Evolutionary conservation across 2,797 vertebrate genomes (phyloP).

Genomic region (Sebastes hubbsi): DNA sequence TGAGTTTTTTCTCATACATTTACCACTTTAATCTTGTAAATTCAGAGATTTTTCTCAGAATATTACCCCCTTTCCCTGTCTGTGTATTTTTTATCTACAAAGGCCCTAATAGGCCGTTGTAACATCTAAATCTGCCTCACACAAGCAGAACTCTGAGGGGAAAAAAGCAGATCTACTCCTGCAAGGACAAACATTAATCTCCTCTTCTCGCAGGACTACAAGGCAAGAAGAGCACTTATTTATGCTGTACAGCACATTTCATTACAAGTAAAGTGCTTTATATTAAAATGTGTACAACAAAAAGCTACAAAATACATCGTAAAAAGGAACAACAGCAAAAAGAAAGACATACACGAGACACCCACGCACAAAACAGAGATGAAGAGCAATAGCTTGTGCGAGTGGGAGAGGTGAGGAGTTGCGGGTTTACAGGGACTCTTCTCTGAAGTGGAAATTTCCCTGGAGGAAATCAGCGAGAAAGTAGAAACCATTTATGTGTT

Average conservation of each 20-base stretch:
- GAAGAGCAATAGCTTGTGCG: neutral
- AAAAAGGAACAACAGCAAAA: neutral
- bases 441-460: conserved; percentile 66
- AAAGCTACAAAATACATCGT: neutral
- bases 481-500: conserved; percentile 65
- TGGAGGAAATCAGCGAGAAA: conserved; percentile 65
- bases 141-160: neutral
- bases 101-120: neutral
- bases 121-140: neutral
- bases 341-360: neutral
- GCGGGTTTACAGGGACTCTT: conserved; percentile 41
- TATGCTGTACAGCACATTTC: neutral
- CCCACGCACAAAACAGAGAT: neutral
- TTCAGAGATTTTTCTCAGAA: too few relatives aligned
- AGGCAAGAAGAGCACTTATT: neutral
- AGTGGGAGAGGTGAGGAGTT: neutral
- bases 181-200: conserved; percentile 42
- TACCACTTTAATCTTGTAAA: too few relatives aligned
- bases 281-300: neutral
- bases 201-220: neutral
- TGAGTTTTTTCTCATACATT: too few relatives aligned
- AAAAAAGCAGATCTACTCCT: conserved; percentile 9
- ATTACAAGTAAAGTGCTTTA: neutral
- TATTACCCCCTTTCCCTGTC: too few relatives aligned
- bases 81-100: too few relatives aligned